A percentile compares a stretch with the other conserved stretches of the same genome.
phyloP scores from a whole-genome alignment of 2,113 vertebrate genomes.

The Nymphicus hollandicus region DNA sequence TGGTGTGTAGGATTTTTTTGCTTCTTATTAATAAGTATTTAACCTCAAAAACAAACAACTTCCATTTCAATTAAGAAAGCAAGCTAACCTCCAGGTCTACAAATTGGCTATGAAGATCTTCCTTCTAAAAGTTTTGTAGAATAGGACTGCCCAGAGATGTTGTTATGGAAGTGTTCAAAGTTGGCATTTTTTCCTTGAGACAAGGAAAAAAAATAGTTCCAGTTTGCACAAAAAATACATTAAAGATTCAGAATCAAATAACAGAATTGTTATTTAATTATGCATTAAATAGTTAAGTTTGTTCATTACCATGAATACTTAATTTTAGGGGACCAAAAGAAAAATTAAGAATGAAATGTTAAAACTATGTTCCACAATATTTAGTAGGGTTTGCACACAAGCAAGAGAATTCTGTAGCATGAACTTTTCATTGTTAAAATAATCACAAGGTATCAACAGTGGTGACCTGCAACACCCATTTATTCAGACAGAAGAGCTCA shows the following conservation, averaged over 20 bases:
- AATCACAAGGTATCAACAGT: neutral
- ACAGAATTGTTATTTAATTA: neutral
- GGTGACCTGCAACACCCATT: rapidly evolving
- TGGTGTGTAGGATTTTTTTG: rapidly evolving
- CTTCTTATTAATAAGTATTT: no score
- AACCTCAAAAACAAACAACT: no score
- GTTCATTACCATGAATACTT: neutral
- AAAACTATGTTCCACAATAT: neutral
- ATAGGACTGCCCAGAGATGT: neutral
- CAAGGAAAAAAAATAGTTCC: neutral
- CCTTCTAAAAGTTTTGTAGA: neutral
- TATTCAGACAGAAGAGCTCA: neutral
- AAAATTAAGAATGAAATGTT: neutral
- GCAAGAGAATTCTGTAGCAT: neutral
- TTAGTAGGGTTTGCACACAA: neutral
- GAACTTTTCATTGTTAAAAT: neutral
- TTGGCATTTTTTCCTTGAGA: neutral
- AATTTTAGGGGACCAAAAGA: neutral
- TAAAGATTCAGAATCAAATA: neutral
- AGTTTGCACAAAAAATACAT: neutral
- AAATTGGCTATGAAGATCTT: neutral
- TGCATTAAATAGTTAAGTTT: neutral
- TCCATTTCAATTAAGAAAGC: neutral
- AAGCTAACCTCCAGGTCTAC: neutral
- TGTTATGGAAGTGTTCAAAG: neutral